Evolutionary conservation across 2,113 vertebrate species (phyloP).

Genomic region (Calidris pygmaea): DNA sequence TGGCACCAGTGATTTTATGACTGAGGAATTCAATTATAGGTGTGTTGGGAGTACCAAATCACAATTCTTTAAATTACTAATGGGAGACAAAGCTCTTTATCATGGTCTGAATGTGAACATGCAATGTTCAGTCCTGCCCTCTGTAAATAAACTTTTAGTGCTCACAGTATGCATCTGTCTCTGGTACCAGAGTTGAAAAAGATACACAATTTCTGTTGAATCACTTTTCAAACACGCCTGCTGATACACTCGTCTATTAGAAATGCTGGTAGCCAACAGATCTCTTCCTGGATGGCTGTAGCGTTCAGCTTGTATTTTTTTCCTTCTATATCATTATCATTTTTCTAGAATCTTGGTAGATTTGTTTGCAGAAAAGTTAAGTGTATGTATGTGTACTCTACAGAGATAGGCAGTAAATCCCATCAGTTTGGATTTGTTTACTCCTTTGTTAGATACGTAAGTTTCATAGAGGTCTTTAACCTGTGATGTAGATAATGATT

Average conservation of each 20-base stretch:
- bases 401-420: accelerated
- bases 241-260: not conserved
- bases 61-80: constrained; percentile 79
- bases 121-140: constrained; percentile 72
- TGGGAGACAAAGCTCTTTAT: constrained; percentile 72
- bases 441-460: not conserved
- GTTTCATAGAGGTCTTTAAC: not conserved
- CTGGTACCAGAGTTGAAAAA: not conserved
- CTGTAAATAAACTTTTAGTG: constrained; percentile 58
- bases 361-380: not conserved
- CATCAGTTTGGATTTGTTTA: not conserved
- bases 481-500: not conserved
- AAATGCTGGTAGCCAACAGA: not conserved
- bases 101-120: constrained; percentile 59
- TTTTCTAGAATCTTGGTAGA: not conserved
- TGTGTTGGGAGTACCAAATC: constrained; percentile 75
- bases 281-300: not conserved
- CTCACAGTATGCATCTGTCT: not conserved
- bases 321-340: not conserved
- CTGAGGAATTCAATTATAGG: constrained; percentile 86
- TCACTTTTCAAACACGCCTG: not conserved
- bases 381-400: not conserved
- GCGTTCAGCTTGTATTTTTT: not conserved
- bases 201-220: not conserved
- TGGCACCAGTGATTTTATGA: constrained; percentile 76